Evolutionary conservation across 2,888 invertebrate genomes (phyloP).

Genomic region (Yponomeuta plumbellus): DNA sequence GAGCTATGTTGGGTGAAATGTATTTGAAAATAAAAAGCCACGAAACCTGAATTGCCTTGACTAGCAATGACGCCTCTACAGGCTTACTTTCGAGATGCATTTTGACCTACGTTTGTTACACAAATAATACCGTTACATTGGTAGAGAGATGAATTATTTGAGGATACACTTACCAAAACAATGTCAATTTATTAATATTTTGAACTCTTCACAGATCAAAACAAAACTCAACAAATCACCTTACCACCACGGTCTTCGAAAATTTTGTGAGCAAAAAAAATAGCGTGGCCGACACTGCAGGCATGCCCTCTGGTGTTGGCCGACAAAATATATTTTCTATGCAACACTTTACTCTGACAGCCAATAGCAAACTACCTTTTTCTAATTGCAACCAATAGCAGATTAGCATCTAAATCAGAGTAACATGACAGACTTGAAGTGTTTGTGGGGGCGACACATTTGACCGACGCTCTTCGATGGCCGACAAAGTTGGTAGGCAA

Average conservation of each 20-base stretch:
- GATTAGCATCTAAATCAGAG: conserved; percentile 21
- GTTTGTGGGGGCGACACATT: conserved; percentile 34
- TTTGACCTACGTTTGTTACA: not conserved
- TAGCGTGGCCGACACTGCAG: conserved; percentile 53
- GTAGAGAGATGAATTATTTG: not conserved
- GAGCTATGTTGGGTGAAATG: not conserved
- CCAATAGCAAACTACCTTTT: conserved; percentile 12
- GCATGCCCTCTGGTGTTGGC: conserved; percentile 46
- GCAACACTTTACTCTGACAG: not conserved
- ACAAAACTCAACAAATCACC: conserved; percentile 47
- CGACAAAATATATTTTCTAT: conserved; percentile 55
- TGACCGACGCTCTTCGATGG: conserved; percentile 43
- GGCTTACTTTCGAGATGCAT: not conserved
- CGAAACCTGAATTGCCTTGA: conserved; percentile 8
- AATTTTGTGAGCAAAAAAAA: conserved; percentile 59
- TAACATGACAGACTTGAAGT: conserved; percentile 50
- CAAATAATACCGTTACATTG: not conserved
- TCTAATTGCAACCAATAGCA: conserved; percentile 17
- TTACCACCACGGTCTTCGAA: conserved; percentile 45
- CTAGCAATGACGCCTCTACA: conserved; percentile 5
- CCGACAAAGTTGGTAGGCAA: conserved; percentile 27
- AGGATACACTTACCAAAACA: conserved; percentile 55
- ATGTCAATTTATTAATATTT: conserved; percentile 49
- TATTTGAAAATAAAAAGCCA: not conserved
- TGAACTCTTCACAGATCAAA: conserved; percentile 48